Conservation (phyloP, 2,797 vertebrate species). For the Myotis findleyi region DNA sequence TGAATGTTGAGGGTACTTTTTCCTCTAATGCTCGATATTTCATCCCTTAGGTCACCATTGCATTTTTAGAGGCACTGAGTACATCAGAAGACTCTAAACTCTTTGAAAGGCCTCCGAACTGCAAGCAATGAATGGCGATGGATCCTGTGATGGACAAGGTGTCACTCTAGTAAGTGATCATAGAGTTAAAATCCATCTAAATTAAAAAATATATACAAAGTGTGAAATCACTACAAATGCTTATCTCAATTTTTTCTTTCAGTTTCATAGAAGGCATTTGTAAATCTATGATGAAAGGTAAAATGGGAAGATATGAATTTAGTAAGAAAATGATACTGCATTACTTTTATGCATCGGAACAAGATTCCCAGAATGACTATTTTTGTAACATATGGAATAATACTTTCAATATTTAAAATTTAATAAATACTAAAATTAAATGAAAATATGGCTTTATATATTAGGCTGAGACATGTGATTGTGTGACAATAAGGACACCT, state of each 20-base stretch:
- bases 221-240: neutral
- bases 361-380: neutral
- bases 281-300: neutral
- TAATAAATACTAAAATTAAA: neutral
- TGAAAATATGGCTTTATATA: neutral
- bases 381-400: neutral
- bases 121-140: neutral
- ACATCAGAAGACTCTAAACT: neutral
- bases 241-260: neutral
- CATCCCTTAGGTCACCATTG: neutral
- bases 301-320: neutral
- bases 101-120: neutral
- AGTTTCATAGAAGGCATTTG: neutral
- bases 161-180: neutral
- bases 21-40: neutral
- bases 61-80: neutral
- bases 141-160: neutral
- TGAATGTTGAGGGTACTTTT: neutral
- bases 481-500: neutral
- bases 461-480: neutral
- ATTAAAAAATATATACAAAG: neutral
- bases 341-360: neutral
- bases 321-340: neutral
- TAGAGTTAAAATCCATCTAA: neutral
- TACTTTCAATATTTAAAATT: conserved; percentile 27